These are phyloP conservation scores for Parotocinclus haroldoi DNA, from an alignment of 2,797 vertebrate species.

Conservation along the genomic window DNA sequence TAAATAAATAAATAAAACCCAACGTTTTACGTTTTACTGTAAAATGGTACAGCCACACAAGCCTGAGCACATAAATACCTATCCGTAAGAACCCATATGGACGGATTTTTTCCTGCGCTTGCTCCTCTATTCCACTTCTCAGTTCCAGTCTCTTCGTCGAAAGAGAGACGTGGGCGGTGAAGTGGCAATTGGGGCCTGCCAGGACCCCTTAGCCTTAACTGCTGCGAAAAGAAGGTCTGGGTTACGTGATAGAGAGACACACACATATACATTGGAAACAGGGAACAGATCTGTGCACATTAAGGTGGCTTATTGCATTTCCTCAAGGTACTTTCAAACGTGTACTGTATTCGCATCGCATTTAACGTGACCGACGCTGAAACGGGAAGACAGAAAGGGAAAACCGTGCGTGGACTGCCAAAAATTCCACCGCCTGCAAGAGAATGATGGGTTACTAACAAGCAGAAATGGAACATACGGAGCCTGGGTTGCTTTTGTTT, in stretches of 20 bases:
- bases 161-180: constrained; percentile 92
- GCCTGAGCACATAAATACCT: constrained; percentile 99
- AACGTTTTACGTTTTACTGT: constrained; percentile 65
- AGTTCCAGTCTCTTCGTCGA: constrained; percentile 91
- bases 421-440: constrained; percentile 20
- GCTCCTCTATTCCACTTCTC: constrained; percentile 97
- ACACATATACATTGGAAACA: constrained; percentile 91
- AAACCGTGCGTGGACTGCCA: background rate
- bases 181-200: constrained; percentile 93
- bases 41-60: constrained; percentile 95
- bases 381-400: background rate
- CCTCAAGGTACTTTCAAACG: background rate
- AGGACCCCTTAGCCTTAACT: constrained; percentile 95
- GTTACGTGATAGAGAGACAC: constrained; percentile 99
- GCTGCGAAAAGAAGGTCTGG: constrained; percentile 95
- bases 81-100: constrained; percentile 99
- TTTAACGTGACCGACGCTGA: background rate
- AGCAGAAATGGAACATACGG: background rate
- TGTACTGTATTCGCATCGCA: background rate
- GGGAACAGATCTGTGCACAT: constrained; percentile 81
- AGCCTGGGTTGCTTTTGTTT: background rate
- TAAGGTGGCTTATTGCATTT: constrained; percentile 77
- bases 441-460: constrained; percentile 16
- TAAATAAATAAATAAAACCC: too few species aligned
- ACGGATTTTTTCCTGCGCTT: constrained; percentile 94